A percentile compares a stretch with the other conserved stretches of the same genome.
Conservation (phyloP, 2,888 invertebrate species). For the Galerucella nymphaeae region DNA sequence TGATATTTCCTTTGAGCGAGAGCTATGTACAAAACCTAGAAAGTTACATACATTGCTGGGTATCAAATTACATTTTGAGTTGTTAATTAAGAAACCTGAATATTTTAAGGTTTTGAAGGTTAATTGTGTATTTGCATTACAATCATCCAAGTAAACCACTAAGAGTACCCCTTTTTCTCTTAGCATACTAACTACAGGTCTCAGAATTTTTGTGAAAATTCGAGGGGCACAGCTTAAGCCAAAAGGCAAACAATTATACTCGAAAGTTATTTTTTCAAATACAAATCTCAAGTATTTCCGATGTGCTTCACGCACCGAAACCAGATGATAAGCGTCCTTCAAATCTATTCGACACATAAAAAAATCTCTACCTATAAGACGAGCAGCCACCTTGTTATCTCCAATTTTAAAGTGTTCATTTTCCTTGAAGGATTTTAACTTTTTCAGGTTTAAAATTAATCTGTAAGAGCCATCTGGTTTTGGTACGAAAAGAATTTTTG, state of each 20-base stretch:
- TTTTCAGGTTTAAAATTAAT: slow-evolving; percentile 46
- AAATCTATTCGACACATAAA: no score
- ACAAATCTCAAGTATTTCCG: no score
- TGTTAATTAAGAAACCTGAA: slow-evolving; percentile 35
- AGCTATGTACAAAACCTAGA: neutral
- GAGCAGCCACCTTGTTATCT: slow-evolving; percentile 43
- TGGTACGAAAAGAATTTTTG: slow-evolving; percentile 28
- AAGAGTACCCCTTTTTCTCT: slow-evolving; percentile 38
- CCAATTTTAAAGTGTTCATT: slow-evolving; percentile 51
- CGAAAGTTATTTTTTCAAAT: no score
- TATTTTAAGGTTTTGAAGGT: slow-evolving; percentile 20
- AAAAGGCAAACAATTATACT: slow-evolving; percentile 51
- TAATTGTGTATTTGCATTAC: slow-evolving; percentile 15
- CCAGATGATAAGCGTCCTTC: no score
- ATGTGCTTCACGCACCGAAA: no score
- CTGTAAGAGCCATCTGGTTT: slow-evolving; percentile 38
- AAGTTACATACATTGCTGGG: neutral
- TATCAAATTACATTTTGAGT: no score
- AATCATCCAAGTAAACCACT: slow-evolving; percentile 37
- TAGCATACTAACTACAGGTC: slow-evolving; percentile 42
- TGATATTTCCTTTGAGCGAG: neutral
- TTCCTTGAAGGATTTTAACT: slow-evolving; percentile 44
- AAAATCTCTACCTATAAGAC: slow-evolving; percentile 37
- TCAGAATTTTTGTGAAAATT: slow-evolving; percentile 52
- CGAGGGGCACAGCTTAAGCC: slow-evolving; percentile 46